Conservation (phyloP, 2,113 vertebrate species). For the Phalacrocorax carbo region DNA sequence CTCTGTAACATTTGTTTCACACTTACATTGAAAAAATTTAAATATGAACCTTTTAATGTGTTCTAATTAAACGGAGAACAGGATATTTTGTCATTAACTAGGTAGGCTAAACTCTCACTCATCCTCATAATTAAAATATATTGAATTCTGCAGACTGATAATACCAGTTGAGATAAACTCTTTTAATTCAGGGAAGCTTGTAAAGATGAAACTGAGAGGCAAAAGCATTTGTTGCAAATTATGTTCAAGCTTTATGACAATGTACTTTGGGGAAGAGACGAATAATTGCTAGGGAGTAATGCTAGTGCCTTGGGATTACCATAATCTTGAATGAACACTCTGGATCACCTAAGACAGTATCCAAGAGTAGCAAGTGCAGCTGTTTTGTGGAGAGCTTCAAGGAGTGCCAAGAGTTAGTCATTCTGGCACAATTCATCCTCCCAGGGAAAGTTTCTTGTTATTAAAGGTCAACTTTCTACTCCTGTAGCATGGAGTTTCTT, state of each 20-base stretch:
- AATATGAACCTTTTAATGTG: slow-evolving; percentile 2
- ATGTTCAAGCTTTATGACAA: slow-evolving; percentile 10
- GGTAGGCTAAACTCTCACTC: slow-evolving; percentile 22
- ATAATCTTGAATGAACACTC: background rate
- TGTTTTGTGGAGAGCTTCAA: background rate
- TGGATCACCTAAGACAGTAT: background rate
- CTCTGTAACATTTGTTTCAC: slow-evolving; percentile 31
- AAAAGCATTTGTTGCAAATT: slow-evolving; percentile 31
- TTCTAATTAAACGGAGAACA: slow-evolving; percentile 37
- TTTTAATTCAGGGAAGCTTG: slow-evolving; percentile 1
- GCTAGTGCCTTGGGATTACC: background rate
- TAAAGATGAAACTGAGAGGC: slow-evolving; percentile 5
- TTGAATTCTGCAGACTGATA: background rate
- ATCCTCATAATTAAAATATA: slow-evolving; percentile 39
- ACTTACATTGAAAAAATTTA: slow-evolving; percentile 34
- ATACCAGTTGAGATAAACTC: slow-evolving; percentile 13
- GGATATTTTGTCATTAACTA: slow-evolving; percentile 11
- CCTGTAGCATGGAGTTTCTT: background rate
- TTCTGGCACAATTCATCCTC: background rate
- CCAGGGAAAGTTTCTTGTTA: background rate
- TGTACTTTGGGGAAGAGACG: background rate
- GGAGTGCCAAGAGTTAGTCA: background rate
- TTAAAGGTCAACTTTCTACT: background rate
- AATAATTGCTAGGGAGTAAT: background rate
- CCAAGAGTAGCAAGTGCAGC: background rate